Percentiles rank a stretch among this genome's conserved stretches.
phyloP scores from a whole-genome alignment of 37 sponge, comb jelly and placozoan genomes.

The Amphimedon queenslandica region DNA sequence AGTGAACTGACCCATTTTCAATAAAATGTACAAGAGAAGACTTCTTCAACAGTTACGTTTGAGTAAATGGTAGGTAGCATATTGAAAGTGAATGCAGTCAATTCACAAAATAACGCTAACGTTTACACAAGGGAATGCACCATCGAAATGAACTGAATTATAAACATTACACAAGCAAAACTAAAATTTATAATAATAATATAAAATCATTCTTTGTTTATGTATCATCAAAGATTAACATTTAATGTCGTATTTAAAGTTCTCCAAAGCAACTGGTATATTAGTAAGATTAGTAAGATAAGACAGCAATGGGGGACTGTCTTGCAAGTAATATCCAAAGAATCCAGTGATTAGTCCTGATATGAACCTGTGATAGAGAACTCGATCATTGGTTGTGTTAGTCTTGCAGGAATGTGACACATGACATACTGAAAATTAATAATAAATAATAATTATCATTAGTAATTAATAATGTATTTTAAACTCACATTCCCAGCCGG shows the following conservation, averaged over 20 bases:
- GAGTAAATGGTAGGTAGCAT: no score
- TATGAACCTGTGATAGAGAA: conserved; percentile 36
- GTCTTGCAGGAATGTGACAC: conserved; percentile 49
- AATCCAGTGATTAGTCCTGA: conserved; percentile 50
- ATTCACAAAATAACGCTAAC: no score
- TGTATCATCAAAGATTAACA: no score
- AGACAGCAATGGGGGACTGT: conserved; percentile 24
- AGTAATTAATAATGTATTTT: background rate
- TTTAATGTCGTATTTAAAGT: conserved; percentile 31
- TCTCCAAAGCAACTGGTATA: conserved; percentile 48
- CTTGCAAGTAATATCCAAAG: conserved; percentile 51
- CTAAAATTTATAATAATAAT: no score
- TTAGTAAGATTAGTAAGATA: conserved; percentile 16
- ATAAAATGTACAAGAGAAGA: no score
- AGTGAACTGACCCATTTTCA: no score
- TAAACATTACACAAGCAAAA: no score
- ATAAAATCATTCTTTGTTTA: no score
- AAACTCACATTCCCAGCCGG: conserved; percentile 46
- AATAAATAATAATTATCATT: background rate
- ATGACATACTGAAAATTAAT: conserved; percentile 30
- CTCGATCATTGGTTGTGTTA: conserved; percentile 25
- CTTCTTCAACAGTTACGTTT: no score
- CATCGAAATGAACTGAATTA: no score
- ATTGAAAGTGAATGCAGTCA: no score
- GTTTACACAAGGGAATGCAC: no score